Evolutionary conservation across 2,797 vertebrate genomes (phyloP).

Genomic region (Choloepus didactylus): DNA sequence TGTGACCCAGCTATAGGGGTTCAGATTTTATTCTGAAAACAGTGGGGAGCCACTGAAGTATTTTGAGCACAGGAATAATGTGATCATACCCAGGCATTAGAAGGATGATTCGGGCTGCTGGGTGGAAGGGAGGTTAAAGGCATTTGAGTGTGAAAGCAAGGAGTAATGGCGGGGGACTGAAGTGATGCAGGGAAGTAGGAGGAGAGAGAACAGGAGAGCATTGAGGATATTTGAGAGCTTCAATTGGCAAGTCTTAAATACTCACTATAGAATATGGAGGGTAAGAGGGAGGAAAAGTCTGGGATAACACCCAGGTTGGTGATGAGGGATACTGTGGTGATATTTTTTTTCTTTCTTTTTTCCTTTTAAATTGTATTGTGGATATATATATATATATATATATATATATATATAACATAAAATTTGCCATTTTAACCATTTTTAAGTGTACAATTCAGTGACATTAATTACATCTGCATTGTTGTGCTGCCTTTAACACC

Average conservation of each 20-base stretch:
- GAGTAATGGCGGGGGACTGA: slow-evolving; percentile 21
- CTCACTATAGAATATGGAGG: background rate
- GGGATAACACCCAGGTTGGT: background rate
- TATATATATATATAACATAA: too few relatives aligned
- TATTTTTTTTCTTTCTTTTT: too few relatives aligned
- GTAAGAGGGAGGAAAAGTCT: background rate
- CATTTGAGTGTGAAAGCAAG: slow-evolving; percentile 42
- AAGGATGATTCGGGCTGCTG: slow-evolving; percentile 65
- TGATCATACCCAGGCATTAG: slow-evolving; percentile 69
- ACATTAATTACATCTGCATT: too few relatives aligned
- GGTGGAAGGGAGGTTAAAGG: slow-evolving; percentile 27
- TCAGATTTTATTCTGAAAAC: slow-evolving; percentile 75
- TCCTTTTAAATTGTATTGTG: too few relatives aligned
- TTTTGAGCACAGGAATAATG: slow-evolving; percentile 73
- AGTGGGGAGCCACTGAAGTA: slow-evolving; percentile 71
- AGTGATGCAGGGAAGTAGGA: background rate
- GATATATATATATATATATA: too few relatives aligned
- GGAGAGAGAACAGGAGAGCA: background rate
- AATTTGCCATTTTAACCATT: too few relatives aligned
- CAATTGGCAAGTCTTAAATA: background rate
- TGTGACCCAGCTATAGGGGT: slow-evolving; percentile 73
- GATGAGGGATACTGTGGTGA: background rate
- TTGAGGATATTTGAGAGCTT: background rate
- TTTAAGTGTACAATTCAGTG: too few relatives aligned
- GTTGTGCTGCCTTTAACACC: too few relatives aligned